phyloP scores from a whole-genome alignment of 2,113 vertebrate species.

The Syngnathus scovelli region DNA sequence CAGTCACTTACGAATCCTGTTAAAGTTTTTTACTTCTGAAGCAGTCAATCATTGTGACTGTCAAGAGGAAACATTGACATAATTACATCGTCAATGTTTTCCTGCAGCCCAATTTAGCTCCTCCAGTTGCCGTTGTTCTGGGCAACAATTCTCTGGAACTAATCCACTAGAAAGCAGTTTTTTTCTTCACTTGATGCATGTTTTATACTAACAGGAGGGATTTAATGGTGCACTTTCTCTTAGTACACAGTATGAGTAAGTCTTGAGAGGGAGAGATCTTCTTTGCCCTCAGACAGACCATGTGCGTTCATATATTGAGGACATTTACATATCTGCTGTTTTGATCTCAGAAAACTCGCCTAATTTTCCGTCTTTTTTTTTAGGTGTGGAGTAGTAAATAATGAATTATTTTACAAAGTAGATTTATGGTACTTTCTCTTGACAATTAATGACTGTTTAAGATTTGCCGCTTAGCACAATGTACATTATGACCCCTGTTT shows the following conservation, averaged over 20 bases:
- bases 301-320: background rate
- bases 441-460: background rate
- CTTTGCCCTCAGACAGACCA: background rate
- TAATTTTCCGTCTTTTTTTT: background rate
- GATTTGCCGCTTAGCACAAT: background rate
- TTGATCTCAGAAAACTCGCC: background rate
- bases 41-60: conserved; percentile 14
- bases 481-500: background rate
- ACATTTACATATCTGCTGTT: background rate
- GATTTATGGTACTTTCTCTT: background rate
- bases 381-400: background rate
- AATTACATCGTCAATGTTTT: conserved; percentile 38
- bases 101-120: conserved; percentile 35
- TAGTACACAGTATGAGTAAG: background rate
- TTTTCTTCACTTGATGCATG: background rate
- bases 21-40: conserved; percentile 14
- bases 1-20: background rate
- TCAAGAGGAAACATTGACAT: conserved; percentile 24
- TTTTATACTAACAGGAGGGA: background rate
- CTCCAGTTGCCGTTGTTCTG: conserved; percentile 35
- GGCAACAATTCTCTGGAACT: conserved; percentile 3
- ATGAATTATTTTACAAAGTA: background rate
- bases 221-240: background rate
- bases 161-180: conserved; percentile 24
- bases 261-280: background rate